Evolutionary conservation across 2,888 invertebrate species (phyloP), one percentile per base, ranked within the genome.

Genomic region (Leistus spinibarbis): DNA sequence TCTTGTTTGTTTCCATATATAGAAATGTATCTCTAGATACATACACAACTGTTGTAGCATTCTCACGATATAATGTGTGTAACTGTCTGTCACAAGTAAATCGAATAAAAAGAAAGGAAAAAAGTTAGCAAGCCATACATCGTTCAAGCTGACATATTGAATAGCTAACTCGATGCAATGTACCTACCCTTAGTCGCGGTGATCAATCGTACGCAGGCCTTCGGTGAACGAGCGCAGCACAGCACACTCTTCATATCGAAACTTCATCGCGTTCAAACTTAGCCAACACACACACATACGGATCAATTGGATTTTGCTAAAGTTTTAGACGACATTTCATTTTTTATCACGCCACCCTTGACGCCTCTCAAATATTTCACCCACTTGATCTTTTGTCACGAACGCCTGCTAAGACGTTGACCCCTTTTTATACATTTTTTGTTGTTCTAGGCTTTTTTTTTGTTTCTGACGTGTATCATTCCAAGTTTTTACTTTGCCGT

Each of bases 111-210:
- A 40, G 13, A 40, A 40, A 40, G 13, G 13, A 40, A 40, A 40
- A 40, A 72, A 72, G 65, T 65, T 72, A 57, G 54, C 66, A 65
- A 57, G 53, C 72, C 72, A 72, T 72, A 72, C 72, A 66, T 72
- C 72, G 72, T 72, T 72, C 72, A 66, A 23, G 66, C 27, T 72
- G 72, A 72, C 72, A 65, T 72, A 72, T 66, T 72, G 72, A 72
- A 72, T 72, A 72, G 72, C 72, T 72, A 72, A 72, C 72, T 72
- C 65, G 72, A 72, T 72, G 72, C 72, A 72, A 72, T 72, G 72
- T 72, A 72, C 66, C 72, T 72, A 72, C 66, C 72, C 72, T 72
- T 72, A 65, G 66, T 72, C 71, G 71, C 54, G 66, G 72, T 72
- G 72, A 72, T 72, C 72, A 72, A 72, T 72, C 72, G 56, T 65